Evolutionary conservation across 1,140 invertebrate species (phyloP).

Genomic region (Chymomyza costata): DNA sequence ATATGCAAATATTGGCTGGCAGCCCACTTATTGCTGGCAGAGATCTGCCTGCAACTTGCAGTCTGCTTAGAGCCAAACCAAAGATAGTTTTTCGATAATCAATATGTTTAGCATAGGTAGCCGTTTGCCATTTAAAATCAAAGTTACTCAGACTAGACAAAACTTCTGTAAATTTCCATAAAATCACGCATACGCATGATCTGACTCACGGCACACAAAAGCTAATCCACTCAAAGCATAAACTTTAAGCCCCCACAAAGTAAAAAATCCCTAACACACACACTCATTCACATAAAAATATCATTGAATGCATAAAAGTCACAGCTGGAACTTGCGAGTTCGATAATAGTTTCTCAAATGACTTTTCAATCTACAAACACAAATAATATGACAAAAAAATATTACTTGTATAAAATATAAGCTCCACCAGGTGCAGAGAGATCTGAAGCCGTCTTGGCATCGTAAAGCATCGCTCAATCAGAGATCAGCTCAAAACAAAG

Average conservation of each 20-base stretch:
- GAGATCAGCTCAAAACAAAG: conserved; percentile 10
- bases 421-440: too few relatives aligned
- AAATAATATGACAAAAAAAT: conserved; percentile 29
- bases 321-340: conserved; percentile 28
- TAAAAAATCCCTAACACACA: conserved; percentile 30
- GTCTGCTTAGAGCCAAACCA: too few relatives aligned
- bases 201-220: conserved; percentile 33
- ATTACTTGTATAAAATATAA: too few relatives aligned
- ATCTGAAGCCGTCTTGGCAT: conserved; percentile 17
- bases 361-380: conserved; percentile 23
- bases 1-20: conserved; percentile 59
- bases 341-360: conserved; percentile 38
- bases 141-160: too few relatives aligned
- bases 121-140: too few relatives aligned
- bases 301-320: conserved; percentile 19
- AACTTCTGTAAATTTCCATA: too few relatives aligned
- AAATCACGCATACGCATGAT: conserved; percentile 47
- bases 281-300: conserved; percentile 18
- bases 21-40: neutral
- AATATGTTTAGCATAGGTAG: too few relatives aligned
- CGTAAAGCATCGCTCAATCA: conserved; percentile 68
- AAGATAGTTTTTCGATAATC: too few relatives aligned
- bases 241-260: conserved; percentile 25
- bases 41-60: neutral
- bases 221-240: conserved; percentile 49